Base-by-base conservation (phyloP, 2,888 invertebrate genomes). In the Sarcophaga carnaria region DNA sequence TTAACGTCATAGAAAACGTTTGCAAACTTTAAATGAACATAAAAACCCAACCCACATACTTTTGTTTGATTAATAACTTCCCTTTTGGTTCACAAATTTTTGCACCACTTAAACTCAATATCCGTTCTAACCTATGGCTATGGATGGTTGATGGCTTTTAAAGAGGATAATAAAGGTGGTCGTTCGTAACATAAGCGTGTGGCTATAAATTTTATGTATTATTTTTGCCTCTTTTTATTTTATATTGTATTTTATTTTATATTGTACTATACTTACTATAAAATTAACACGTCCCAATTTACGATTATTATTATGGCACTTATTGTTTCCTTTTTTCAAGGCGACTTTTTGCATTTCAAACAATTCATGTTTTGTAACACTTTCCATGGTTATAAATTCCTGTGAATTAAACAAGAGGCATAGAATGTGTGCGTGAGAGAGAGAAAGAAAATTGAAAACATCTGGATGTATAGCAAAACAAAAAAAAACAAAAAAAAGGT, bases 251-350 rank as follows among this genome's bases (percentile, higher is more conserved):
- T 54, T 54, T 54, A 14, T 54, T 20, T 49, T 22, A 45, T 54
- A 17, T 81, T 54, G 37, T 59, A 17, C 72, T 74, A 69, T 69
- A 83, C 88, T 88, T 88, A 93, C 93, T 90, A 92, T 90, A 87
- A 93, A 93, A 90, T 93, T 93, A 83, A 93, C 90, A 84, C 93
- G 92, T 88, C 93, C 94, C 85, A 93, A 87, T 63, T 89, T 90
- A 59, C 89, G 88, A 89, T 90, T 91, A 70, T 88, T 88, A 66
- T 88, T 88, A 86, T 91, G 89, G 77, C 91, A 90, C 83, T 91
- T 89, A 89, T 91, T 90, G 86, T 88, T 90, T 85, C 93, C 93
- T 83, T 91, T 92, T 60, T 90, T 91, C 89, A 93, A 90, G 76
- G 93, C 90, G 88, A 90, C 84, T 89, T 92, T 93, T 76, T 92